Evolutionary conservation across 2,797 vertebrate genomes (phyloP).

Genomic region (Esox lucius): DNA sequence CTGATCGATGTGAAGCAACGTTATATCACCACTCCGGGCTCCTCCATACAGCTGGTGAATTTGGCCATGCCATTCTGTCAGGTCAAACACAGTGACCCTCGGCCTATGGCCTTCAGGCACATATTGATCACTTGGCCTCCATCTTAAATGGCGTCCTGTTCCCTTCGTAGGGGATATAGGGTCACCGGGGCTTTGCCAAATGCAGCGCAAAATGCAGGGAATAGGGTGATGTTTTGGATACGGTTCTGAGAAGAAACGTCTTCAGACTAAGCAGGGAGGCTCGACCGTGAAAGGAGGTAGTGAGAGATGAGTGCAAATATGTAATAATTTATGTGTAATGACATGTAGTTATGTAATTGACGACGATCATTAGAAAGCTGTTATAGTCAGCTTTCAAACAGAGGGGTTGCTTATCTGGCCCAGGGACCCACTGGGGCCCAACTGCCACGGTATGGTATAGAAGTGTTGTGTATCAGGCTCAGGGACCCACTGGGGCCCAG

Average conservation of each 20-base stretch:
- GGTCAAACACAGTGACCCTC: constrained; percentile 72
- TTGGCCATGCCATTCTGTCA: constrained; percentile 68
- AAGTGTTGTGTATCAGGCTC: neutral
- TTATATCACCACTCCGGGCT: constrained; percentile 68
- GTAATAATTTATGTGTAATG: constrained; percentile 37
- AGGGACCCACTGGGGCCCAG: neutral
- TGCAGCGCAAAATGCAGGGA: neutral
- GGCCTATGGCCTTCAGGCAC: constrained; percentile 37
- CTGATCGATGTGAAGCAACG: constrained; percentile 80
- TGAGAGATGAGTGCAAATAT: constrained; percentile 15
- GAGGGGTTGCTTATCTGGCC: neutral
- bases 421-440: neutral
- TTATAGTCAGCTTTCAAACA: neutral
- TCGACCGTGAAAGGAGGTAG: constrained; percentile 15
- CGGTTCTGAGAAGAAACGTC: constrained; percentile 48
- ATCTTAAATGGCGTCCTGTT: no score
- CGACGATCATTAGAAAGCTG: constrained; percentile 24
- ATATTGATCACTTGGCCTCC: constrained; percentile 57
- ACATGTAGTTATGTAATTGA: constrained; percentile 28
- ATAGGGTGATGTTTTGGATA: neutral
- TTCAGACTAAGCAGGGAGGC: constrained; percentile 40
- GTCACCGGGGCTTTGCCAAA: neutral
- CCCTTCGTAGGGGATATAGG: no score
- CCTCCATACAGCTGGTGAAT: constrained; percentile 75
- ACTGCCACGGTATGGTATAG: no score